Conservation (phyloP, 2,113 vertebrate species). For the Leucoraja erinaceus region DNA sequence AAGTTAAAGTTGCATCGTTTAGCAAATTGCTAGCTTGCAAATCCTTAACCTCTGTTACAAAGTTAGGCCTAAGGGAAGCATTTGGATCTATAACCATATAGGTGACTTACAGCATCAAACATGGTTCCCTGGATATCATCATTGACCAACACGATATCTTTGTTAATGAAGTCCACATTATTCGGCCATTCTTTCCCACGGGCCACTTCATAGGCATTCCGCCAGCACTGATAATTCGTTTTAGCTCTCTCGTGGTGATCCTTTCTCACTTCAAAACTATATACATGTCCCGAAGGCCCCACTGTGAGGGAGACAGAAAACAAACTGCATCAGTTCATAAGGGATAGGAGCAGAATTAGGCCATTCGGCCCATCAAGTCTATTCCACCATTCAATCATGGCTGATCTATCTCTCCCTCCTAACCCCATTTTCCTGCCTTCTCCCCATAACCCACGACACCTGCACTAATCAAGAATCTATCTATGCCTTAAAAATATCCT, state of each 20-base stretch:
- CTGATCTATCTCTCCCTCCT: no score
- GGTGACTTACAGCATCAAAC: constrained; percentile 68
- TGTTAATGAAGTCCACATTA: constrained; percentile 71
- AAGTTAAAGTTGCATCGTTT: no score
- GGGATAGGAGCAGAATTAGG: not conserved
- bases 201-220: constrained; percentile 64
- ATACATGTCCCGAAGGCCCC: constrained; percentile 67
- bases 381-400: no score
- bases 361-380: no score
- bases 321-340: not conserved
- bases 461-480: no score
- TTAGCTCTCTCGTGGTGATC: constrained; percentile 71
- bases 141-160: constrained; percentile 62
- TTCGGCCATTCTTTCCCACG: constrained; percentile 72
- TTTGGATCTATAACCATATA: not conserved
- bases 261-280: constrained; percentile 76
- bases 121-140: constrained; percentile 57
- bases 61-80: not conserved
- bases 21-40: no score
- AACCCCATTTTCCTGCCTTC: no score
- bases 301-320: constrained; percentile 53
- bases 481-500: no score
- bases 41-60: no score
- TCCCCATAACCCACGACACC: no score
- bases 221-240: constrained; percentile 73